Evolutionary conservation across 2,797 vertebrate genomes (phyloP).

Genomic region (Xiphorhynchus erythropygius): DNA sequence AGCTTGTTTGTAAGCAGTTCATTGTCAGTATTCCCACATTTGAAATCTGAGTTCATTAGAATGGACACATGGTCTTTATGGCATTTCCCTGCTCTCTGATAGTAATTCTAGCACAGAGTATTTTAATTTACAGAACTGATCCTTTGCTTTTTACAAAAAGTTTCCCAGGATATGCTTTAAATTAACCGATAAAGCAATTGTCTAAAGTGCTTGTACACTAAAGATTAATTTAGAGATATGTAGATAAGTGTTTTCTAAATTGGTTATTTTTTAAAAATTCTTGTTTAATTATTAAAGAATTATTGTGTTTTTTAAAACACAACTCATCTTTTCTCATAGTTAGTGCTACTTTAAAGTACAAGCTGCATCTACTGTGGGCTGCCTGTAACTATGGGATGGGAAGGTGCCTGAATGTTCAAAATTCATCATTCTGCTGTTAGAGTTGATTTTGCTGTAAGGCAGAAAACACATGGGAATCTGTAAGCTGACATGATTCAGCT

Average conservation of each 20-base stretch:
- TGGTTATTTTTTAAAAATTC: background rate
- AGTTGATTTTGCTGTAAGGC: background rate
- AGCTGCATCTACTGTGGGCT: background rate
- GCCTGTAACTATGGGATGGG: background rate
- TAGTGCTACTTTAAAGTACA: background rate
- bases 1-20: slow-evolving; percentile 49
- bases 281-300: background rate
- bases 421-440: background rate
- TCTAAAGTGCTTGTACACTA: background rate
- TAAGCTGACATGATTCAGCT: background rate
- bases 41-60: slow-evolving; percentile 9
- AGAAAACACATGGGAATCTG: background rate
- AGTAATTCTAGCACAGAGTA: background rate
- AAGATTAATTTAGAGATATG: background rate
- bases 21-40: background rate
- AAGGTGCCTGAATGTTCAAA: background rate
- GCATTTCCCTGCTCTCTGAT: background rate
- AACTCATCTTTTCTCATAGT: background rate
- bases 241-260: background rate
- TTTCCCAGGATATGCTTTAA: background rate
- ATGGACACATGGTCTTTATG: background rate
- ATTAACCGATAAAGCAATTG: background rate
- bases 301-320: background rate
- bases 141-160: background rate
- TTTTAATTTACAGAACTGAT: background rate